These are phyloP conservation scores for Thymelicus sylvestris DNA, from an alignment of 2,888 invertebrate species.

Conservation along the genomic window DNA sequence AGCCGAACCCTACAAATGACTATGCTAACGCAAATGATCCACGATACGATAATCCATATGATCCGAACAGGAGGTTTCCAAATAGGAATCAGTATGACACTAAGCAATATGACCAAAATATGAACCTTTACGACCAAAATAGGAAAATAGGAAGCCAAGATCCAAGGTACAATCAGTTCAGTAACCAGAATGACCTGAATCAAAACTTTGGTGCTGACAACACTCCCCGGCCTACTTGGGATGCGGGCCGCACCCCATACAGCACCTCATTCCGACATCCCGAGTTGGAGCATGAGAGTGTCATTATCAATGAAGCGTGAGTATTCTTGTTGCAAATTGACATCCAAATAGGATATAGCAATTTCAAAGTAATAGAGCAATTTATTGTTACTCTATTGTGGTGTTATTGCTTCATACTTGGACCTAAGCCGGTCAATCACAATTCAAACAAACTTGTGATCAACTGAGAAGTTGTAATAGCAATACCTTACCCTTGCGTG, in stretches of 20 bases:
- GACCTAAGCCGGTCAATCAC: too few relatives aligned
- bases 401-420: neutral
- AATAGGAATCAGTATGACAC: slow-evolving; percentile 56
- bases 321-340: slow-evolving; percentile 47
- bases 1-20: slow-evolving; percentile 69
- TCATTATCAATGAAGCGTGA: slow-evolving; percentile 85
- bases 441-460: too few relatives aligned
- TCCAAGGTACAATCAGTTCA: slow-evolving; percentile 56
- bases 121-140: too few relatives aligned
- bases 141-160: too few relatives aligned
- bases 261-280: slow-evolving; percentile 58
- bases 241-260: slow-evolving; percentile 56
- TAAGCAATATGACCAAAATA: slow-evolving; percentile 44
- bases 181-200: slow-evolving; percentile 58
- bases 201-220: slow-evolving; percentile 57
- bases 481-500: too few relatives aligned
- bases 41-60: slow-evolving; percentile 72
- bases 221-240: slow-evolving; percentile 66
- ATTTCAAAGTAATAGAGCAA: neutral
- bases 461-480: too few relatives aligned
- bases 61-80: slow-evolving; percentile 60
- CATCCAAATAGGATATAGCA: neutral
- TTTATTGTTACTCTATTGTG: neutral
- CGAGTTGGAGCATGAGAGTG: slow-evolving; percentile 73
- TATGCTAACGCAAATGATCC: slow-evolving; percentile 60